Base-by-base conservation (phyloP, 1,140 invertebrate species). In the Tetramorium simillimum region DNA sequence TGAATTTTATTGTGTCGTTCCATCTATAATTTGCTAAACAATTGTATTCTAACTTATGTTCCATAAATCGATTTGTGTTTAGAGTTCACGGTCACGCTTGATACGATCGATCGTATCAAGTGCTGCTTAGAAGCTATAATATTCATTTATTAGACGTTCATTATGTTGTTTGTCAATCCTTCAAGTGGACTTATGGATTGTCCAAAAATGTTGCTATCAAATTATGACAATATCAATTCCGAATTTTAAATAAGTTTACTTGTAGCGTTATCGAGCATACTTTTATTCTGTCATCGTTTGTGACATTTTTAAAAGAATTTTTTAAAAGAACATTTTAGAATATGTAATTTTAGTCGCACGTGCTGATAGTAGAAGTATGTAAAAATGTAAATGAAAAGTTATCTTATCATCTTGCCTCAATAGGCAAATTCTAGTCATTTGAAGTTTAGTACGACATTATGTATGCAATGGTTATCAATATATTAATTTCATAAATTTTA, bases 31-130 rank as follows among this genome's bases (percentile, higher is more conserved):
- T 65, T 43, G 24, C 12, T 82, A 7, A 46, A 69, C 37, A 75
- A 6, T 43, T 81, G 28, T n/a, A n/a, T n/a, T n/a, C n/a, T n/a
- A 60, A 75, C 3, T 53, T 10, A 37, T 14, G n/a, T 78, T 63
- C 10, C 16, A 16, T 14, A 46, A 37, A 18, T 69, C 16, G 49
- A 70, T 58, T 81, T 10, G 18, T 12, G 6, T 6, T 21, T 9
- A 53, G 16, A 86, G 40, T 88, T 75, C 87, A 89, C 33, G 87
- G 81, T 46, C 81, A 73, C 33, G 18, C 4, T 2, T 46, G 21
- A 2, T n/a, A 28, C 12, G 21, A 85, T 89, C 81, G 80, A 89
- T 72, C n/a, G n/a, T n/a, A n/a, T n/a, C 28, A 76, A 18, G 46
- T 56, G 21, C 7, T 10, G 21, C 7, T 16, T 37, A 40, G 16